Evolutionary conservation across 2,797 vertebrate species (phyloP), one percentile per base, ranked within the genome.

Genomic region (Amazonetta brasiliensis): DNA sequence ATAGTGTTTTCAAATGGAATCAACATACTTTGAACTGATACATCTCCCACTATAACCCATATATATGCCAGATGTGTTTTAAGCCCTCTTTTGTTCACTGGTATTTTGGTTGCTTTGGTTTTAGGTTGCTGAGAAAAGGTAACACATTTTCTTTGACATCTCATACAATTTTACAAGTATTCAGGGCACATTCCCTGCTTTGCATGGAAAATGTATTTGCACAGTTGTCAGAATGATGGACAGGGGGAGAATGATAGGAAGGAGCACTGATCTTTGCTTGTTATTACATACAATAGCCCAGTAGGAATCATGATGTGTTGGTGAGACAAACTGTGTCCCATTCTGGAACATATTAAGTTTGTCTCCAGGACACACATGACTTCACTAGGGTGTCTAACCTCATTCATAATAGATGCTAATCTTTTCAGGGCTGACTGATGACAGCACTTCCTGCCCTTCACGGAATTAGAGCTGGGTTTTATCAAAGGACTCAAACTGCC

Each of bases 321-420:
- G 98, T 97, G 98, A 98, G 98, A 98, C 97, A 98, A 98, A 99
- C 98, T 98, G 98, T 98, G 98, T 98, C 98, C 98, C 98, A 98
- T 98, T 98, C 98, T 98, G 98, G 98, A 98, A 99, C 98, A 99
- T 99, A 99, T 99, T 99, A 99, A 98, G 99, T 99, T 99, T 99
- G 99, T 99, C 98, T 99, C 98, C 97, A 93, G 98, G 99, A 99
- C 99, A 99, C 99, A 99, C 98, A 99, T 98, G 98, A 99, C 98
- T 99, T 98, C 98, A 98, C 98, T 98, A 98, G 98, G 98, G 98
- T 99, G 98, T 98, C 97, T 98, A 98, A 98, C 98, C 99, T 99
- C 98, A 98, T 99, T 99, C 98, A 98, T 99, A 99, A 99, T 98
- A 99, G 99, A 99, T 99, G 99, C 98, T 99, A 99, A 99, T 99